A percentile compares a stretch with the other conserved stretches of the same genome.
Conservation (phyloP, 1,140 invertebrate genomes). For the Colletes latitarsis region DNA sequence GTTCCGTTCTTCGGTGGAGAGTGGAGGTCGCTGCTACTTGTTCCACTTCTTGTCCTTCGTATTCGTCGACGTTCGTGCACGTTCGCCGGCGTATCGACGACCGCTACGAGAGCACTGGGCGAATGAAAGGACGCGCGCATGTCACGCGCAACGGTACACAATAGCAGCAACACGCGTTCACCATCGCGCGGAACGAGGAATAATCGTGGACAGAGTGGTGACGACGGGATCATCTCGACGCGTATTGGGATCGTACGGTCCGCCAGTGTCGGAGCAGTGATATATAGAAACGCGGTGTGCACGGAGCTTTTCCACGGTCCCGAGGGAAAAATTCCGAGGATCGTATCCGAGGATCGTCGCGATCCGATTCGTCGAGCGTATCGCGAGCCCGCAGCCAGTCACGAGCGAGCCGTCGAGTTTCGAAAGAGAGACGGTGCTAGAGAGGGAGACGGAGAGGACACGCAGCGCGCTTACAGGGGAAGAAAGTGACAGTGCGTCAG, state of each 20-base stretch:
- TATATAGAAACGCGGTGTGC: background rate
- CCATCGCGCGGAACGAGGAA: background rate
- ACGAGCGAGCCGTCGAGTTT: conserved; percentile 46
- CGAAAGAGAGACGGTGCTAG: conserved; percentile 12
- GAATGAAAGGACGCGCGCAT: conserved; percentile 9
- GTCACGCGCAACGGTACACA: conserved; percentile 1
- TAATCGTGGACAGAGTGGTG: background rate
- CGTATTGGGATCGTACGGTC: too few species aligned
- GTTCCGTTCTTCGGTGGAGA: conserved; percentile 71
- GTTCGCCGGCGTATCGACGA: background rate
- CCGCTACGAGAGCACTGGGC: background rate
- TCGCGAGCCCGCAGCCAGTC: conserved; percentile 56
- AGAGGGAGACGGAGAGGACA: conserved; percentile 22
- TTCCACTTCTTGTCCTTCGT: conserved; percentile 18
- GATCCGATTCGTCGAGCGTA: conserved; percentile 57
- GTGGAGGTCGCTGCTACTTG: conserved; percentile 59
- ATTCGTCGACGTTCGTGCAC: background rate
- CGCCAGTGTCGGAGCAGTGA: background rate
- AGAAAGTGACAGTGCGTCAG: conserved; percentile 70
- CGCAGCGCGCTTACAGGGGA: conserved; percentile 45
- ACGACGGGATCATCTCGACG: background rate
- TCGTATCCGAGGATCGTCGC: conserved; percentile 52
- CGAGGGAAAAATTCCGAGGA: conserved; percentile 8
- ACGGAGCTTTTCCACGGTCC: background rate
- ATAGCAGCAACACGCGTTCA: conserved; percentile 3